These are phyloP conservation scores for Caenorhabditis doughertyi DNA, from an alignment of 2,888 invertebrate species.

Conservation along the genomic window DNA sequence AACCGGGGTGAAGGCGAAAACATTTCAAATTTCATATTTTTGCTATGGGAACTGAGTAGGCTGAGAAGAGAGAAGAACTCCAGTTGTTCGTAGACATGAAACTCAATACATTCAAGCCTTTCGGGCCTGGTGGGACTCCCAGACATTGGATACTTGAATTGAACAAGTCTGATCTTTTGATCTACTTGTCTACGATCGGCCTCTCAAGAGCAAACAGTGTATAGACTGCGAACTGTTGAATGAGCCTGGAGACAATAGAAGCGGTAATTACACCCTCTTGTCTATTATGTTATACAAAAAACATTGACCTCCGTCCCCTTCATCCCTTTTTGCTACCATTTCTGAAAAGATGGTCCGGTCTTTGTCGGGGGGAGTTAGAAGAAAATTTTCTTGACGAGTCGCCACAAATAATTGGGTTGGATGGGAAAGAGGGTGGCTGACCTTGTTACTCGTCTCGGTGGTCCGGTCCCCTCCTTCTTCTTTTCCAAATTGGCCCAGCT, in stretches of 20 bases:
- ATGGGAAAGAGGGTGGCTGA: conserved; percentile 33
- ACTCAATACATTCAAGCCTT: conserved; percentile 39
- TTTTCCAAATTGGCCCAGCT: conserved; percentile 13
- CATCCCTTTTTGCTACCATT: background rate
- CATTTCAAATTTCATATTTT: conserved; percentile 34
- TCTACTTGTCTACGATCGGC: conserved; percentile 43
- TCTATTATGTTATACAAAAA: conserved; percentile 10
- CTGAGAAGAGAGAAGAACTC: background rate
- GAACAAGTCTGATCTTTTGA: conserved; percentile 60
- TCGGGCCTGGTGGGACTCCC: background rate
- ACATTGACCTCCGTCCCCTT: background rate
- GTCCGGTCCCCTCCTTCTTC: conserved; percentile 14
- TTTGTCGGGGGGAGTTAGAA: background rate
- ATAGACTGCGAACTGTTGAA: background rate
- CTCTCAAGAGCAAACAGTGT: conserved; percentile 39
- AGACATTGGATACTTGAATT: conserved; percentile 62
- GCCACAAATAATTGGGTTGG: conserved; percentile 53
- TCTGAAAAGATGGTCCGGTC: background rate
- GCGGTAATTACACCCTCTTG: conserved; percentile 29
- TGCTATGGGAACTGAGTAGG: conserved; percentile 4
- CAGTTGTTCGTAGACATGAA: conserved; percentile 47
- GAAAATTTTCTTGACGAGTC: conserved; percentile 38
- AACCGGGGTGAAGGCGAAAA: conserved; percentile 1
- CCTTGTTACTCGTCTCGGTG: conserved; percentile 53
- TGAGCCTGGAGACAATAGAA: conserved; percentile 9